Conservation (phyloP, 23 tunicate species). For the Styela clava region DNA sequence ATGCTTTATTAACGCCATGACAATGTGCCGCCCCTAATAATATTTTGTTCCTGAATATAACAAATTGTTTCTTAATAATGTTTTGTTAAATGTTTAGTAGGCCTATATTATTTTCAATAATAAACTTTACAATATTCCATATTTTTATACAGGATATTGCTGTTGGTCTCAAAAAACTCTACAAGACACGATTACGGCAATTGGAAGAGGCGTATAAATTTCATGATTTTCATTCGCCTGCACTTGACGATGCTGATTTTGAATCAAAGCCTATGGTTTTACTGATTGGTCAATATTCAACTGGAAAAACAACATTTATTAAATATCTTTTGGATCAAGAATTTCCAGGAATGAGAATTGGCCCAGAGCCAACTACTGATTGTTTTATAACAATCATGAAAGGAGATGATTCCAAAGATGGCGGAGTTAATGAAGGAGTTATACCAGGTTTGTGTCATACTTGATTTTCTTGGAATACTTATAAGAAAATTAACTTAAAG, state of each 20-base stretch:
- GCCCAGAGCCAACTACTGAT: constrained; percentile 99
- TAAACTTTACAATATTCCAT: too few species aligned
- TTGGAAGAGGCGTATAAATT: constrained; percentile 94
- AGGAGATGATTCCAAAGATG: constrained; percentile 70
- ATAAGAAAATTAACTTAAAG: too few species aligned
- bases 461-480: too few species aligned
- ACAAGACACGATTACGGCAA: constrained; percentile 54
- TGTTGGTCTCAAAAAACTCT: constrained; percentile 73
- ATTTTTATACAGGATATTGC: constrained; percentile 70
- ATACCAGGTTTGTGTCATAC: constrained; percentile 63
- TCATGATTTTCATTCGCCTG: constrained; percentile 94
- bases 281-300: constrained; percentile 96
- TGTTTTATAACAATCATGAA: constrained; percentile 94
- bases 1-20: too few species aligned
- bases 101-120: too few species aligned
- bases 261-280: constrained; percentile 98
- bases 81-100: too few species aligned
- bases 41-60: too few species aligned
- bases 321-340: constrained; percentile 90
- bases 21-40: too few species aligned
- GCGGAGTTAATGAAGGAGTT: constrained; percentile 80
- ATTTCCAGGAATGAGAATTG: constrained; percentile 99
- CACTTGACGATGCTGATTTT: constrained; percentile 96
- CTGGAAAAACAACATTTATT: constrained; percentile 98
- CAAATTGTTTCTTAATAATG: too few species aligned